Evolutionary conservation across 2,113 vertebrate species (phyloP), one percentile per base, ranked within the genome.

Genomic region (Machaerirhynchus nigripectus): DNA sequence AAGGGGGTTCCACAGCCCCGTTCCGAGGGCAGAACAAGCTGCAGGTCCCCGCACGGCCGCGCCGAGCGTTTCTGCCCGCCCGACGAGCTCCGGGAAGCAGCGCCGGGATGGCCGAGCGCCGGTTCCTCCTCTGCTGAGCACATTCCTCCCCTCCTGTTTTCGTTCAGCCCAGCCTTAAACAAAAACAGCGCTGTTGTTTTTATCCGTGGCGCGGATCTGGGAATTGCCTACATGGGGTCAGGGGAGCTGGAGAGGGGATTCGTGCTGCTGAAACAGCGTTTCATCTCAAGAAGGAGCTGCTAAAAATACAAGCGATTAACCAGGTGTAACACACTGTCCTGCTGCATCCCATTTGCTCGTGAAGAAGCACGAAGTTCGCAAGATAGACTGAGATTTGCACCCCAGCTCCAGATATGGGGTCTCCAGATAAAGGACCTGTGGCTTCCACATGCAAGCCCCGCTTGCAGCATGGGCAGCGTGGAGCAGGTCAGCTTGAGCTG

Each of bases 91-190:
- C 0, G 5, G 65, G 60, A 61, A 68, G 64, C 87, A 81, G 49
- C 3, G 6, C 39, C 2, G 3, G 84, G 89, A 94, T 7, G 61
- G 75, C 69, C 10, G 6, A 92, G 77, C 12, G 2, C 49, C 3
- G 52, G 16, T 57, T 83, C 78, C 84, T 87, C 81, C 89, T 94
- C 78, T 31, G 15, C 70, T 2, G 30, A 71, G 84, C 61, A 60
- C 87, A 89, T 94, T 93, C 82, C 95, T 89, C 60, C 77, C 74
- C 78, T 91, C 81, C 60, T 77, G 78, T 60, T 91, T 84, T 94
- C 77, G 9, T 56, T 78, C 91, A 84, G 93, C 91, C 87, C 95
- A 91, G 44, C 87, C 84, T 95, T 77, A 91, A 95, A 93, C 78
- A 87, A 93, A 96, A 94, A 90, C 63, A 26, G 2, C 3, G 6